Evolutionary conservation across 2,113 vertebrate species (phyloP).

Genomic region (Bolborhynchus lineola): DNA sequence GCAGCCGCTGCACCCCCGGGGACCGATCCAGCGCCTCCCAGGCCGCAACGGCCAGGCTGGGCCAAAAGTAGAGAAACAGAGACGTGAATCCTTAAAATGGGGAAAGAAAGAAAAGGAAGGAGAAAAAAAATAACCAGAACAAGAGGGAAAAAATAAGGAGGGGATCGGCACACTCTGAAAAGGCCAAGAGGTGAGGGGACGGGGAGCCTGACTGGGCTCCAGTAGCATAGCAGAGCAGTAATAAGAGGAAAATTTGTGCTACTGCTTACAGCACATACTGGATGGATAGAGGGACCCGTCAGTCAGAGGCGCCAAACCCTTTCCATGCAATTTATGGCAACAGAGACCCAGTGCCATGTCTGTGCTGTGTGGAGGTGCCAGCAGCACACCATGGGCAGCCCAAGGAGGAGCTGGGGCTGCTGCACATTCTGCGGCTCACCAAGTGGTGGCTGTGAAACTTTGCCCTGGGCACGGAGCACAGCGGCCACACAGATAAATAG

Average conservation of each 20-base stretch:
- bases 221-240: neutral
- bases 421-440: neutral
- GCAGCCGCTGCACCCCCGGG: neutral
- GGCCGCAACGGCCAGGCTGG: neutral
- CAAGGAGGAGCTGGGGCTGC: neutral
- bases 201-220: neutral
- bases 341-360: neutral
- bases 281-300: accelerated
- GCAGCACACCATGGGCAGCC: neutral
- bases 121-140: neutral
- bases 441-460: accelerated
- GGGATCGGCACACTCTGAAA: neutral
- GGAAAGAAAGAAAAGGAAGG: neutral
- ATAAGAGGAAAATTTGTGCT: accelerated
- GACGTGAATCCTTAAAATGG: neutral
- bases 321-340: accelerated
- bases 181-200: neutral
- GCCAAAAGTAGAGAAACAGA: neutral
- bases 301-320: accelerated
- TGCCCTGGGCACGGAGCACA: neutral
- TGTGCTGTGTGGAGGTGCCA: neutral
- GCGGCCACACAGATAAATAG: neutral
- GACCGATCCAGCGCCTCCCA: neutral
- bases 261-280: neutral
- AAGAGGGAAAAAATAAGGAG: neutral